phyloP scores from a whole-genome alignment of 1,140 invertebrate genomes.

The Pomacea maculata region DNA sequence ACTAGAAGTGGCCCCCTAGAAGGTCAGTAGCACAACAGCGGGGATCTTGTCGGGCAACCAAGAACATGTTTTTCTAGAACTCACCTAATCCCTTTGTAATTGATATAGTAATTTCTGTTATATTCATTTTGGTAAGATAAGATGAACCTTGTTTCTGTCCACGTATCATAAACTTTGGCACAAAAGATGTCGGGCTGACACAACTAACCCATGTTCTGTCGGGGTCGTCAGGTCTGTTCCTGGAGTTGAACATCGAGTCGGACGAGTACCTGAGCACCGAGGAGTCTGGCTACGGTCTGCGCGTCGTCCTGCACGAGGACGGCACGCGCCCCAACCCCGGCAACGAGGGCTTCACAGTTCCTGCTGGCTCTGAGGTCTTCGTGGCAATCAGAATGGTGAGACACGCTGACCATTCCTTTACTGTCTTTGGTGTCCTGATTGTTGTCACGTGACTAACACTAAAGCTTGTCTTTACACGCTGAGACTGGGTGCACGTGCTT shows the following conservation, averaged over 20 bases:
- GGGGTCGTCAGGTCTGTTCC: not conserved
- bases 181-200: not conserved
- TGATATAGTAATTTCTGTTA: too few species aligned
- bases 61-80: not conserved
- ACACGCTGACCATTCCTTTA: not conserved
- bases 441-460: too few species aligned
- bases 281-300: conserved; percentile 8
- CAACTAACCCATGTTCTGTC: not conserved
- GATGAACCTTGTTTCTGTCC: too few species aligned
- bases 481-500: too few species aligned
- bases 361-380: conserved; percentile 1
- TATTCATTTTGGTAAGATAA: too few species aligned
- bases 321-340: conserved; percentile 9
- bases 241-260: conserved; percentile 5
- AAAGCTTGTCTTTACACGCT: too few species aligned
- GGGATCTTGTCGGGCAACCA: too few species aligned
- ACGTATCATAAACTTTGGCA: too few species aligned
- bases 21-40: too few species aligned
- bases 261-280: not conserved
- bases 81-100: too few species aligned
- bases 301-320: conserved; percentile 19
- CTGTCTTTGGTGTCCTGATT: too few species aligned
- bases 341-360: conserved; percentile 11
- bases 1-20: too few species aligned
- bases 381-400: not conserved